Evolutionary conservation across 2,797 vertebrate species (phyloP), one percentile per base, ranked within the genome.

Genomic region (Chrysocyon brachyurus): DNA sequence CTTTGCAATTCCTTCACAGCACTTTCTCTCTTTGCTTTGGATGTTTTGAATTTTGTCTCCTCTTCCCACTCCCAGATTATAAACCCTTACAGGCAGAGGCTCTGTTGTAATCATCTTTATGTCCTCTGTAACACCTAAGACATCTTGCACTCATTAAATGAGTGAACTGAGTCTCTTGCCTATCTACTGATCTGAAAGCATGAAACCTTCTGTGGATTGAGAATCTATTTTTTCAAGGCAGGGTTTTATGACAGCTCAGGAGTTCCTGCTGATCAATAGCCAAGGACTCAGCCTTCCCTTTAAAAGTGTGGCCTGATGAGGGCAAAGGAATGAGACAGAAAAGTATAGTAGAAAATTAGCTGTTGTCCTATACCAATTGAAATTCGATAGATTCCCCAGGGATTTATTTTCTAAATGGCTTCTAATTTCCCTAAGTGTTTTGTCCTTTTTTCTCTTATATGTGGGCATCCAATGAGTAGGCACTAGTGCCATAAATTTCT

Each of bases 391-490:
- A 87, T 72, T 81, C 89, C 87, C 59, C 36, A 46, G 57, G 61
- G 64, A 90, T 94, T 97, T 95, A 97, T 94, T 96, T 97, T 96
- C 92, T 96, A 97, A 97, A 94, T 97, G 96, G 59, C 79, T 98
- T 97, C 91, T 96, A 95, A 98, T 97, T 97, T 97, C 79, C 95
- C 36, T 96, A 96, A 97, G 95, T 96, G 97, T 91, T 94, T 75
- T 97, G 97, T 96, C 92, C 92, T 97, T 96, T 93, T 92, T 56
- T 63, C 70, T 85, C 84, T 92, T 94, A 46, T 64, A 77, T 73
- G 33, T 1, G 0, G 72, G 64, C 83, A 94, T 82, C 89, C 96
- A 96, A 81, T 26, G 84, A 97, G n/a, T 40, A 91, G 87, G 56
- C 49, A 88, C 26, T 28, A 2, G 4, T 57, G 46, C 73, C 93